These are phyloP conservation scores for Cherax quadricarinatus DNA, from an alignment of 1,140 invertebrate species.

Conservation along the genomic window DNA sequence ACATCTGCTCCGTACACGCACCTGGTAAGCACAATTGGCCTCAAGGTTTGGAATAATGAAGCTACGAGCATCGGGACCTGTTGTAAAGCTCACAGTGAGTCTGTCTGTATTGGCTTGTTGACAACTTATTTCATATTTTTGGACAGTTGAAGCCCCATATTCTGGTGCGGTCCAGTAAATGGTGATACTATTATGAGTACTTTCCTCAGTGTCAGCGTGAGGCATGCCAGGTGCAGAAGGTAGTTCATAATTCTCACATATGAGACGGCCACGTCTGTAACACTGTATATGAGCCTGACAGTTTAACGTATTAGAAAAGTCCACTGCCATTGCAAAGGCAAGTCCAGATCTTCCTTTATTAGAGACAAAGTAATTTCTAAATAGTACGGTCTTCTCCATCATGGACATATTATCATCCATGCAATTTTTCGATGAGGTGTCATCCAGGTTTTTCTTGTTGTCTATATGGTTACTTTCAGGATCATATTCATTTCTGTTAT, in stretches of 20 bases:
- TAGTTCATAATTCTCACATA: slow-evolving; percentile 13
- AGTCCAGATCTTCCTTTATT: background rate
- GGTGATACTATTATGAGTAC: slow-evolving; percentile 14
- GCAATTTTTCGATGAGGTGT: background rate
- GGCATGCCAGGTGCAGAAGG: slow-evolving; percentile 16
- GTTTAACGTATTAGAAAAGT: background rate
- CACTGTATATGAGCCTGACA: background rate
- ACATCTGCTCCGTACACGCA: no score
- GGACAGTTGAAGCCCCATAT: background rate
- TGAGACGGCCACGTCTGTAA: slow-evolving; percentile 21
- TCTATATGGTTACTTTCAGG: background rate
- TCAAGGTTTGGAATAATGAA: no score
- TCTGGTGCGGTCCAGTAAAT: slow-evolving; percentile 20
- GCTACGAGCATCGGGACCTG: no score
- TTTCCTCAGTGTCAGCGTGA: background rate
- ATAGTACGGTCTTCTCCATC: background rate
- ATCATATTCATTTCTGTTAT: background rate
- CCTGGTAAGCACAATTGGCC: no score
- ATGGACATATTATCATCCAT: background rate
- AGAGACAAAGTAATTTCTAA: slow-evolving; percentile 1
- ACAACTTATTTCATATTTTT: slow-evolving; percentile 21
- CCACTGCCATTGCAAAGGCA: background rate
- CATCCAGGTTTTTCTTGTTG: background rate
- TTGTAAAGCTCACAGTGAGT: background rate
- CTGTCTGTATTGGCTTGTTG: background rate